These are phyloP conservation scores for Sorex maritimensis DNA, from an alignment of 2,797 vertebrate species.

Conservation along the genomic window DNA sequence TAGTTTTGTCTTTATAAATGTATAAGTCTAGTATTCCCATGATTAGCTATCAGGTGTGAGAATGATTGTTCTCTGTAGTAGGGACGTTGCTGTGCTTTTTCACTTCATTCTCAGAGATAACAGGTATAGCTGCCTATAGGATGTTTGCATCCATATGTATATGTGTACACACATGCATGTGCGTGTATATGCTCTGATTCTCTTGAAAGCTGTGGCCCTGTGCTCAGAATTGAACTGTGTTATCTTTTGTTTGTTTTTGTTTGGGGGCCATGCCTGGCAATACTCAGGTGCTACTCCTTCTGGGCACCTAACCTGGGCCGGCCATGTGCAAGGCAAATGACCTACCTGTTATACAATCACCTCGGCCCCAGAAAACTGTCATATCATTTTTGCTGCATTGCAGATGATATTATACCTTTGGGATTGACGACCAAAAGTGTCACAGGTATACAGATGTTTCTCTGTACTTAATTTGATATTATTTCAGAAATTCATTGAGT, in stretches of 20 bases:
- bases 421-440: not conserved
- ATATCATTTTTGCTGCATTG: no score
- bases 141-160: no score
- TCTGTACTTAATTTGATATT: not conserved
- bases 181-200: not conserved
- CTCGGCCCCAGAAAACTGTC: no score
- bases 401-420: no score
- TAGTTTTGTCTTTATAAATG: not conserved
- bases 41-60: not conserved
- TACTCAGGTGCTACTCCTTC: no score
- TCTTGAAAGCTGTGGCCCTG: not conserved
- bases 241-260: no score
- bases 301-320: no score
- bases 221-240: not conserved
- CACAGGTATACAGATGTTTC: not conserved
- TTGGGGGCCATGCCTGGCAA: no score
- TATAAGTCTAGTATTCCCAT: not conserved
- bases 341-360: no score
- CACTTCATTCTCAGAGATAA: not conserved
- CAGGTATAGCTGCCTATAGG: not conserved
- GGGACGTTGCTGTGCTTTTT: not conserved
- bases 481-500: conserved; percentile 5
- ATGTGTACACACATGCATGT: not conserved
- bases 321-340: no score
- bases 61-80: not conserved